phyloP scores from a whole-genome alignment of 2,888 invertebrate species.

The Apomyelois bistriatella region DNA sequence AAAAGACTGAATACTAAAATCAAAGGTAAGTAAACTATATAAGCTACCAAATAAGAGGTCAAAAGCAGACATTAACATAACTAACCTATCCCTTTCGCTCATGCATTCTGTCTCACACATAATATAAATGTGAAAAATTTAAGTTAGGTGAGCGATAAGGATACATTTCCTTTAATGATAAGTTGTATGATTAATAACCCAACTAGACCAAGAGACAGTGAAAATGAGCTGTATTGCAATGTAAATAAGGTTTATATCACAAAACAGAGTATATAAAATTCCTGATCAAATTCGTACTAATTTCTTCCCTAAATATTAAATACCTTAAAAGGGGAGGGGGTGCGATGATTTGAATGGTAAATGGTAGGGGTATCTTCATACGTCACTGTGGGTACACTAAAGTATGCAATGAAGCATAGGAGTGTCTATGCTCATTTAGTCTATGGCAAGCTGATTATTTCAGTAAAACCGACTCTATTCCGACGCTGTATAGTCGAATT shows the following conservation, averaged over 20 bases:
- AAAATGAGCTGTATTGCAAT: neutral
- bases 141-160: no score
- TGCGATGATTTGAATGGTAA: conserved; percentile 43
- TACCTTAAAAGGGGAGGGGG: conserved; percentile 30
- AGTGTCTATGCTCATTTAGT: conserved; percentile 52
- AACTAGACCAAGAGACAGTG: neutral
- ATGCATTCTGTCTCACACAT: no score
- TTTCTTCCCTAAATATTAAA: conserved; percentile 30
- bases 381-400: conserved; percentile 53
- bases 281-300: no score
- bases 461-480: conserved; percentile 11
- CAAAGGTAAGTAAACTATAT: neutral
- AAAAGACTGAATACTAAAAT: neutral
- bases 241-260: neutral
- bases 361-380: conserved; percentile 32
- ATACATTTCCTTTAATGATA: no score
- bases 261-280: no score
- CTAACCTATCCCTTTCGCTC: no score
- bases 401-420: conserved; percentile 58
- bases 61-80: no score
- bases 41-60: neutral
- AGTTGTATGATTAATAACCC: no score
- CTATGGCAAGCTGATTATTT: conserved; percentile 8
- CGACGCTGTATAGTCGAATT: conserved; percentile 16
- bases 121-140: no score